Percentiles rank a stretch among this genome's conserved stretches.
phyloP scores from a whole-genome alignment of 2,797 vertebrate species.

The Neostethus bicornis region DNA sequence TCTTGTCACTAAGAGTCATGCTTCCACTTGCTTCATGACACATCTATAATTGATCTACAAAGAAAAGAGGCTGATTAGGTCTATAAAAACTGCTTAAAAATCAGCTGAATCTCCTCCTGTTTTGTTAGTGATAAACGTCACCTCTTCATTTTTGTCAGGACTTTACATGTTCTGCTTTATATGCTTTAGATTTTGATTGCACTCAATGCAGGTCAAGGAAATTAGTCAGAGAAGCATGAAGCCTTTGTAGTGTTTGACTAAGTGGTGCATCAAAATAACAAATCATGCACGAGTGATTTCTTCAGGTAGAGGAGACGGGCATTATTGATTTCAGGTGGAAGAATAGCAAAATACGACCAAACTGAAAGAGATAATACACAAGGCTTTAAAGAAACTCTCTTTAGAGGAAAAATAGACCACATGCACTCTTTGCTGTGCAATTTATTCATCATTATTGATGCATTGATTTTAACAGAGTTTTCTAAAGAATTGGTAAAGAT shows the following conservation, averaged over 20 bases:
- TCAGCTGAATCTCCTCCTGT: background rate
- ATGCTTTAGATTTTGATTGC: conserved; percentile 30
- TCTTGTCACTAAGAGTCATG: conserved; percentile 1
- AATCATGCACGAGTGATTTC: conserved; percentile 12
- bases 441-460: too few relatives aligned
- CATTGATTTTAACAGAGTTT: too few relatives aligned
- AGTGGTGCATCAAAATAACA: conserved; percentile 24
- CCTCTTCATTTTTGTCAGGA: background rate
- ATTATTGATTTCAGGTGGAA: conserved; percentile 40
- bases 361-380: conserved; percentile 36
- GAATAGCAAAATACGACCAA: conserved; percentile 34
- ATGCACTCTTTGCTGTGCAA: background rate
- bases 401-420: conserved; percentile 8
- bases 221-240: conserved; percentile 18
- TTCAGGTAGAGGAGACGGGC: conserved; percentile 16
- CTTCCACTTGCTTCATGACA: background rate
- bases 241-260: background rate
- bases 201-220: conserved; percentile 8
- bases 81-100: conserved; percentile 5
- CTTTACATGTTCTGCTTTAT: conserved; percentile 24
- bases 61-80: conserved; percentile 8
- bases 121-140: conserved; percentile 40
- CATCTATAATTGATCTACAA: conserved; percentile 26
- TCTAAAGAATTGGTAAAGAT: too few relatives aligned
- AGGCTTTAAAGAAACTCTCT: conserved; percentile 17